These are phyloP conservation scores for Cerastis rubricosa DNA, from an alignment of 2,888 invertebrate genomes.

Conservation along the genomic window DNA sequence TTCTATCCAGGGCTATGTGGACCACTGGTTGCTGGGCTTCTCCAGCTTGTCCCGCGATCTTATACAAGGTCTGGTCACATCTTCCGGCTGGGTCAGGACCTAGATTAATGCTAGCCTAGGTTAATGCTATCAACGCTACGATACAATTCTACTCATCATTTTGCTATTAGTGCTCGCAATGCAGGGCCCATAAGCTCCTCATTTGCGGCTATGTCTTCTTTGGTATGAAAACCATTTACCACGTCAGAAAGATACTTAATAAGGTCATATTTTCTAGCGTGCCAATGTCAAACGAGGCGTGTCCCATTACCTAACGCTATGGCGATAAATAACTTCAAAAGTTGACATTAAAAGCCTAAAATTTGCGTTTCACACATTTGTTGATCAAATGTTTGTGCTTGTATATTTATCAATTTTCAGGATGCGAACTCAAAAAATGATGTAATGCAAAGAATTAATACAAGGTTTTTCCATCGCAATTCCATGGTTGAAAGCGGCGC, in stretches of 20 bases:
- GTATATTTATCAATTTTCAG: slow-evolving; percentile 33
- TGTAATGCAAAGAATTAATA: slow-evolving; percentile 6
- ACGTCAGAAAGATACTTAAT: neutral
- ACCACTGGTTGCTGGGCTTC: too few species aligned
- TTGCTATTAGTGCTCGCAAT: neutral
- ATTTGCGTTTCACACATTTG: slow-evolving; percentile 43
- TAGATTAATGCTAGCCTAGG: too few species aligned
- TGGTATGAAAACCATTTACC: neutral
- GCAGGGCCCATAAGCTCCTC: neutral
- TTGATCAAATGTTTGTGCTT: slow-evolving; percentile 43
- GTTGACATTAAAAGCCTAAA: slow-evolving; percentile 23
- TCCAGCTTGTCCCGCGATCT: too few species aligned
- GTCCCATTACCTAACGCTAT: slow-evolving; percentile 6
- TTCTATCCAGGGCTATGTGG: too few species aligned
- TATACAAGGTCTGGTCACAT: too few species aligned
- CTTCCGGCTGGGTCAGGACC: too few species aligned
- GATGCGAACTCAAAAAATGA: slow-evolving; percentile 7
- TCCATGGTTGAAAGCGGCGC: neutral
- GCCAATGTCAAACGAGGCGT: neutral
- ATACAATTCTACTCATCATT: neutral
- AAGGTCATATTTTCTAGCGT: neutral
- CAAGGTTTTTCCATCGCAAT: slow-evolving; percentile 6
- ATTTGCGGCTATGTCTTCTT: neutral
- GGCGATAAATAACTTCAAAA: slow-evolving; percentile 21
- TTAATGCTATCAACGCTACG: neutral